phyloP scores from a whole-genome alignment of 2,888 invertebrate genomes.

The Synanthedon myopaeformis region DNA sequence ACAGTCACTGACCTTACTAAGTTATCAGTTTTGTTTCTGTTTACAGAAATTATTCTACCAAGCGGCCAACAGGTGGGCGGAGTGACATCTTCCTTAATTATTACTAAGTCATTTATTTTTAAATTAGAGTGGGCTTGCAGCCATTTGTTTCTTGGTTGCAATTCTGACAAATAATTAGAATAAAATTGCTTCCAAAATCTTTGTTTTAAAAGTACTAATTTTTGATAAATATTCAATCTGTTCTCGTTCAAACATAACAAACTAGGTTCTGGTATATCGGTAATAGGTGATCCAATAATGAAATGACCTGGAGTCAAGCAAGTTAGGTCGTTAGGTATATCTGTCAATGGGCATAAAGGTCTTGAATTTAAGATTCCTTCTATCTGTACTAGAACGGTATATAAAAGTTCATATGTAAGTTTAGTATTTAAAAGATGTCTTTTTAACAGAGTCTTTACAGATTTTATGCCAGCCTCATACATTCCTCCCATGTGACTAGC shows the following conservation, averaged over 20 bases:
- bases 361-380: conserved; percentile 3
- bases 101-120: background rate
- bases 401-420: conserved; percentile 1
- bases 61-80: background rate
- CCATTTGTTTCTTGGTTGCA: conserved; percentile 2
- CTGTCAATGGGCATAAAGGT: conserved; percentile 1
- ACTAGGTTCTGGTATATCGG: conserved; percentile 1
- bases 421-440: background rate
- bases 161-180: conserved; percentile 3
- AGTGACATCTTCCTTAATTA: conserved; percentile 2
- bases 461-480: conserved; percentile 3
- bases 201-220: conserved; percentile 2
- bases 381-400: conserved; percentile 2
- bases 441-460: conserved; percentile 1
- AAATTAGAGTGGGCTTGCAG: conserved; percentile 1
- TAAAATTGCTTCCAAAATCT: conserved; percentile 4
- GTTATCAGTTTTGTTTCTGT: background rate
- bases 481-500: conserved; percentile 5
- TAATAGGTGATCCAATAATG: background rate
- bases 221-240: conserved; percentile 2
- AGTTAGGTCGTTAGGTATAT: background rate
- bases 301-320: conserved; percentile 2
- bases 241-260: background rate
- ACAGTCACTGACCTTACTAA: background rate
- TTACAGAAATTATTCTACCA: background rate